These are phyloP conservation scores for Philotrypesis tridentata DNA, from an alignment of 1,140 invertebrate genomes.

Conservation along the genomic window DNA sequence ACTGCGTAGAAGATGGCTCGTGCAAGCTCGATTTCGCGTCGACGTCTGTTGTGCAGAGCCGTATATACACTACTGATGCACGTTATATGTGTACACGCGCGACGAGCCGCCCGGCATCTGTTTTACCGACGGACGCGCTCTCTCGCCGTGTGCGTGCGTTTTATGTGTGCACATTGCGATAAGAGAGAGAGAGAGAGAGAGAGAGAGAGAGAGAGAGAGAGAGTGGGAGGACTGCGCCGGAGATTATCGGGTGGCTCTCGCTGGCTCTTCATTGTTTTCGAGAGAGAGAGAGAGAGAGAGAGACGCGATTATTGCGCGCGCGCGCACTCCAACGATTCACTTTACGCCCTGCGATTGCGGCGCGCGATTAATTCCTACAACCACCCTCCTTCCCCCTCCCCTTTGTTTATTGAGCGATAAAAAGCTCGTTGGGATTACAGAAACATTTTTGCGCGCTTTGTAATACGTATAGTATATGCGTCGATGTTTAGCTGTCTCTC, in stretches of 20 bases:
- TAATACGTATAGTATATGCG: too few species aligned
- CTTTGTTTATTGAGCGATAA: too few species aligned
- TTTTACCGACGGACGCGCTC: not conserved
- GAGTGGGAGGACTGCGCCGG: not conserved
- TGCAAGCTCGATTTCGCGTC: not conserved
- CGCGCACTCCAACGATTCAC: too few species aligned
- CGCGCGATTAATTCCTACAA: not conserved
- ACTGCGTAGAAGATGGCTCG: conserved; percentile 3
- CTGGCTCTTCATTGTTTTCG: not conserved
- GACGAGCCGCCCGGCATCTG: not conserved
- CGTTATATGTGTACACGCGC: too few species aligned
- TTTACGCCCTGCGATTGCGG: not conserved
- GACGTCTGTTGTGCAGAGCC: too few species aligned
- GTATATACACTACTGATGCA: too few species aligned
- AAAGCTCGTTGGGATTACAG: not conserved
- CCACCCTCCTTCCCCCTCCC: too few species aligned
- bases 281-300: too few species aligned
- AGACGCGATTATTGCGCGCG: not conserved
- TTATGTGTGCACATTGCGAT: not conserved
- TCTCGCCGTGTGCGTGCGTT: not conserved
- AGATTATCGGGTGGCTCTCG: not conserved
- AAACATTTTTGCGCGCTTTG: not conserved
- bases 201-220: not conserved
- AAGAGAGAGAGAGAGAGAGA: not conserved
- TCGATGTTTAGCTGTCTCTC: too few species aligned